Percentiles rank a stretch among this genome's conserved stretches.
Evolutionary conservation across 2,797 vertebrate genomes (phyloP).

Genomic region (Kryptolebias ocellatus): DNA sequence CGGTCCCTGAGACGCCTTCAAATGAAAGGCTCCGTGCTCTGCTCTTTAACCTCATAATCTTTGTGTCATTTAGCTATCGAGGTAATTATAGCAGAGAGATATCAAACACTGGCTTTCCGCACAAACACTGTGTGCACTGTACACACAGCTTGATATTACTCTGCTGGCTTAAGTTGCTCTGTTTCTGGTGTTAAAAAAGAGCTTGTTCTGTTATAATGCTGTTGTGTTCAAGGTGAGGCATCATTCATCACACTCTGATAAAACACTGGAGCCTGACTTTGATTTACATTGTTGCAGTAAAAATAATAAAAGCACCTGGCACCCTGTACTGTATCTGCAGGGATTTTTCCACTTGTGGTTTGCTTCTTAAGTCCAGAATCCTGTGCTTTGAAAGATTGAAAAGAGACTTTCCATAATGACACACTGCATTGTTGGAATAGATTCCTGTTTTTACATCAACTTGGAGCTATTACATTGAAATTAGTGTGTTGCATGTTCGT

Average conservation of each 20-base stretch:
- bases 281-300: not conserved
- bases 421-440: not conserved
- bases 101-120: slow-evolving; percentile 55
- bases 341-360: not conserved
- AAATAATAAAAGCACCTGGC: too few species aligned
- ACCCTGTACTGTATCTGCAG: too few species aligned
- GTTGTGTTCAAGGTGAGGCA: not conserved
- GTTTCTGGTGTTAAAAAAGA: not conserved
- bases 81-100: slow-evolving; percentile 56
- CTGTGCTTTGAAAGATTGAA: too few species aligned
- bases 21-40: slow-evolving; percentile 50
- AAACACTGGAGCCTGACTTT: not conserved
- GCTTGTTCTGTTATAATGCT: too few species aligned
- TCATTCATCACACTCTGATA: not conserved
- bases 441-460: not conserved
- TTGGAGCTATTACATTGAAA: too few species aligned
- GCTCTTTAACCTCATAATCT: slow-evolving; percentile 65
- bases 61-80: slow-evolving; percentile 51
- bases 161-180: slow-evolving; percentile 18
- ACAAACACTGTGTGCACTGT: slow-evolving; percentile 43
- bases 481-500: too few species aligned
- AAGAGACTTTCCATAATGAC: too few species aligned
- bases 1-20: slow-evolving; percentile 41
- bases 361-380: not conserved
- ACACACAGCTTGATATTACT: slow-evolving; percentile 18